Percentiles rank a stretch among this genome's conserved stretches.
Evolutionary conservation across 2,113 vertebrate genomes (phyloP).

Genomic region (Eubucco bourcierii): DNA sequence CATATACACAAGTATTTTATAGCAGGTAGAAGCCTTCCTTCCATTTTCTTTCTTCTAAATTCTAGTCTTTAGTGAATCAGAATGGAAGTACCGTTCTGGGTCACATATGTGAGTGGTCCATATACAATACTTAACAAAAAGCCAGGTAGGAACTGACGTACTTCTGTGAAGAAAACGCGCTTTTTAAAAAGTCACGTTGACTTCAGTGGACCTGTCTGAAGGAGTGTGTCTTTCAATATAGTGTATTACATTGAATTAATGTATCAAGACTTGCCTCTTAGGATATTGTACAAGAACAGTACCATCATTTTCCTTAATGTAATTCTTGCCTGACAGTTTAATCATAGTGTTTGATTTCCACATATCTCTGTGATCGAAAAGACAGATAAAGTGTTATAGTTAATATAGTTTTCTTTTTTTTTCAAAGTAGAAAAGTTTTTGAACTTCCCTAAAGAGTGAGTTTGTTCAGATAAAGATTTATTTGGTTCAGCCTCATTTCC

Average conservation of each 20-base stretch:
- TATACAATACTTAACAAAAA: background rate
- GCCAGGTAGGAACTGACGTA: background rate
- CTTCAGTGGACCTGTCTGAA: background rate
- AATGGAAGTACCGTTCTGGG: background rate
- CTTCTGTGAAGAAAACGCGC: background rate
- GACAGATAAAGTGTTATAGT: background rate
- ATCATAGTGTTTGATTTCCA: background rate
- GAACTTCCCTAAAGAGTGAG: background rate
- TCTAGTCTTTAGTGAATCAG: background rate
- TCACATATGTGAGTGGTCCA: background rate
- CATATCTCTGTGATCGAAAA: background rate
- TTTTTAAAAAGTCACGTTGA: background rate
- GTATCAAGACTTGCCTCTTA: background rate
- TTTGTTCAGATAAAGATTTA: background rate
- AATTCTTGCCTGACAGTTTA: background rate
- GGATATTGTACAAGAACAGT: background rate
- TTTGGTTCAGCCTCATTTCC: constrained; percentile 8
- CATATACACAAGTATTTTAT: background rate
- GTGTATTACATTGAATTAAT: background rate
- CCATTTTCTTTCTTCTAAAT: background rate
- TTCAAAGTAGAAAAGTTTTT: background rate
- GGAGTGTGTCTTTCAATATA: background rate
- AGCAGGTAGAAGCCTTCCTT: background rate
- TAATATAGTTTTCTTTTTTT: background rate
- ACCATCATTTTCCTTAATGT: background rate